Base-by-base conservation (phyloP, 2,888 invertebrate genomes). In the Osmoderma eremita region DNA sequence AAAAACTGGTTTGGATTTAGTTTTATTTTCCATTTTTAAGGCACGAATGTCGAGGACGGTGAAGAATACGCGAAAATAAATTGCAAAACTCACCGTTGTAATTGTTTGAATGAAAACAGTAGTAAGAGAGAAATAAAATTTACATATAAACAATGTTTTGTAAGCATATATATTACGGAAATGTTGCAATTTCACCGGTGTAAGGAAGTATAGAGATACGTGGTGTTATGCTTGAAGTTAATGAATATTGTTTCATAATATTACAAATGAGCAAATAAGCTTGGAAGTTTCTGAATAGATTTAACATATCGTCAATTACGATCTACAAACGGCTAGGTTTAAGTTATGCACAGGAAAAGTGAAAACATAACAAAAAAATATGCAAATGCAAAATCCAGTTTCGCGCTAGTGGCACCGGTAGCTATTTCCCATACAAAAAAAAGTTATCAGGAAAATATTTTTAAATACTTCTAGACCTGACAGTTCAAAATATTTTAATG, bases 1-100 rank as follows among this genome's bases (percentile, higher is more conserved):
- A 65, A 64, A 65, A 65, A 65, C 65, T 65, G 65, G 65, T 65
- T 65, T 65, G 54, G 54, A 65, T 65, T 65, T 54, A 48, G 39
- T 65, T 65, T 65, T 45, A 48, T 51, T 65, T 65, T 65, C 48
- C 42, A 56, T 65, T 54, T n/a, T 54, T 42, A 54, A 65, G 30
- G 24, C 42, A 58, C 45, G 42, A 42, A 58, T 58, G 45, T 63
- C 48, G 58, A 42, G 45, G 13, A 58, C 18, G 24, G 42, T 24
- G 17, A 24, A 8, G 45, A 15, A 17, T 58, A 58, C 42, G 42
- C 17, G 24, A 42, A 58, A 45, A 58, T 45, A 58, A 58, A 45
- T 15, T 45, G 15, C 24, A 42, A 58, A 58, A 56, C 22, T 24
- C 30, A 24, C 30, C 30, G 6, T 8, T 30, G 20, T n/a, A 22